These are phyloP conservation scores for Hippocampus barbouri DNA, from an alignment of 2,113 vertebrate species.

Conservation along the genomic window DNA sequence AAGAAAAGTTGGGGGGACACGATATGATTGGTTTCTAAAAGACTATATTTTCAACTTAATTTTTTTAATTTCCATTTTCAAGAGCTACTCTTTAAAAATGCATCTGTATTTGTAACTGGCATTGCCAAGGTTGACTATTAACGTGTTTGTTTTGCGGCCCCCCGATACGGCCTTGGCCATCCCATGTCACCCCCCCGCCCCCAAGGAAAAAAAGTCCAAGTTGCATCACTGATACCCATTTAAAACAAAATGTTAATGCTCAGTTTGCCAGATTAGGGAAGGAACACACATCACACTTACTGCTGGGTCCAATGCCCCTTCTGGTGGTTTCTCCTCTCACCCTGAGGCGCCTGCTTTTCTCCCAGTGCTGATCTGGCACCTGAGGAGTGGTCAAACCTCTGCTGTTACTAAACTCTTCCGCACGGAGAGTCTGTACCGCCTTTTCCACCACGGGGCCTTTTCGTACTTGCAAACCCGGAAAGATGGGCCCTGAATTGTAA, in stretches of 20 bases:
- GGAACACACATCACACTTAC: slow-evolving; percentile 44
- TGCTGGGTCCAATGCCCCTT: slow-evolving; percentile 16
- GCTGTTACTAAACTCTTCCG: slow-evolving; percentile 70
- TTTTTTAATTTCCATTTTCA: too few species aligned
- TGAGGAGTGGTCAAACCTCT: slow-evolving; percentile 43
- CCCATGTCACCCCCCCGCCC: too few species aligned
- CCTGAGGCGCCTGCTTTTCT: slow-evolving; percentile 50
- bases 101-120: too few species aligned
- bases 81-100: too few species aligned
- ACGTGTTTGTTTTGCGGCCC: too few species aligned
- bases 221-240: too few species aligned
- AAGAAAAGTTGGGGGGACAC: too few species aligned
- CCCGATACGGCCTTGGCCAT: too few species aligned
- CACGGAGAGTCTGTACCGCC: slow-evolving; percentile 85
- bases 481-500: slow-evolving; percentile 61
- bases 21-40: too few species aligned
- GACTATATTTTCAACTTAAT: too few species aligned
- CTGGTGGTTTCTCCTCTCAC: slow-evolving; percentile 48
- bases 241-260: background rate
- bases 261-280: background rate
- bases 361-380: slow-evolving; percentile 57
- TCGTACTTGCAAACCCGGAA: slow-evolving; percentile 73
- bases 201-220: too few species aligned
- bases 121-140: too few species aligned
- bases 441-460: slow-evolving; percentile 94